phyloP scores from a whole-genome alignment of 2,797 vertebrate species.

The Caiman crocodilus region DNA sequence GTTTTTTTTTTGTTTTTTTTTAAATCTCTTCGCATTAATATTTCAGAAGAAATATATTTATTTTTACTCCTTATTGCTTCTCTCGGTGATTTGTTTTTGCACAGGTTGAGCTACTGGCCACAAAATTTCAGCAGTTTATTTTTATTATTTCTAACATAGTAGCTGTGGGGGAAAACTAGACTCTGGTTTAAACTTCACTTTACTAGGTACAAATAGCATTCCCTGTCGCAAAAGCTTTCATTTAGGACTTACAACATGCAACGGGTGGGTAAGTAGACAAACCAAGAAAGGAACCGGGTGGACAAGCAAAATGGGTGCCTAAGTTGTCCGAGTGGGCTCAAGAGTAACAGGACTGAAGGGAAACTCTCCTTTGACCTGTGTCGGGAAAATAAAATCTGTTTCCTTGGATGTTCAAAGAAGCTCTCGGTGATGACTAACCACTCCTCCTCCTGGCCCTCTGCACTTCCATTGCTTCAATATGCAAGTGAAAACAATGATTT shows the following conservation, averaged over 20 bases:
- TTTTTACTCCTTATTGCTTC: rapidly evolving
- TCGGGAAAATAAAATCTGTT: neutral
- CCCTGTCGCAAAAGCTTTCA: neutral
- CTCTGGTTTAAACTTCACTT: neutral
- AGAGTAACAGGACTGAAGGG: neutral
- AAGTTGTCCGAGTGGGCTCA: conserved; percentile 30
- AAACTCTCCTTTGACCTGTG: conserved; percentile 7
- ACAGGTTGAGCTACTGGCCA: rapidly evolving
- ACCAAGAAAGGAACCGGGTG: conserved; percentile 29
- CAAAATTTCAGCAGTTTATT: neutral
- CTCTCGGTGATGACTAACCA: neutral
- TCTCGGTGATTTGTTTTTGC: neutral
- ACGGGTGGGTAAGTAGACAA: conserved; percentile 46
- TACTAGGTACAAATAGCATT: conserved; percentile 9
- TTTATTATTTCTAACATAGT: neutral
- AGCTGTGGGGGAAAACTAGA: too few species aligned
- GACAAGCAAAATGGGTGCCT: neutral
- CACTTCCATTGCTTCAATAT: neutral
- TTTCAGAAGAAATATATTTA: rapidly evolving
- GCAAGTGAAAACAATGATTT: neutral
- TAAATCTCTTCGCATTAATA: neutral
- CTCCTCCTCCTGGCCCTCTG: neutral
- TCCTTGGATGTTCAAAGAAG: neutral
- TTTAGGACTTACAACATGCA: neutral
- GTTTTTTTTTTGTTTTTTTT: too few species aligned